phyloP scores from a whole-genome alignment of 2,888 invertebrate genomes.

The Argyra leucocephala region DNA sequence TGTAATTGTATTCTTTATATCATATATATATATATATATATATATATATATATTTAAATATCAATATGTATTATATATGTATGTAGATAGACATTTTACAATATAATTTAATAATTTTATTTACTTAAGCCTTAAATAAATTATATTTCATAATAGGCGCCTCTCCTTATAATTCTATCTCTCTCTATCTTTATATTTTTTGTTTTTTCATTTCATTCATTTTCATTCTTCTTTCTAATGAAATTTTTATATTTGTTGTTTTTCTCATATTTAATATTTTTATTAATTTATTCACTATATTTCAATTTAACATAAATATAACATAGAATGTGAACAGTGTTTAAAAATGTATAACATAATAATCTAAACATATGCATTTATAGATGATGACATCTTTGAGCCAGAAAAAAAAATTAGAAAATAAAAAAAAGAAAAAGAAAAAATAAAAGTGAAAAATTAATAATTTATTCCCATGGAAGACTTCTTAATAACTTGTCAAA shows the following conservation, averaged over 20 bases:
- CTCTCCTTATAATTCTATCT: not conserved
- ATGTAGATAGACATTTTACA: too few species aligned
- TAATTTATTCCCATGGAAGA: not conserved
- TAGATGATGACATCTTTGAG: not conserved
- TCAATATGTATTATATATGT: too few species aligned
- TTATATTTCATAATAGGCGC: not conserved
- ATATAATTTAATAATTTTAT: slow-evolving; percentile 3
- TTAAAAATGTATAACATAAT: too few species aligned
- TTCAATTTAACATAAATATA: not conserved
- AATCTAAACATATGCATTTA: too few species aligned
- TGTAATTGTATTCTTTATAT: too few species aligned
- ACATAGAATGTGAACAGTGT: not conserved
- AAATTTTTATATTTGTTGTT: not conserved
- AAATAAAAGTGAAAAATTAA: not conserved
- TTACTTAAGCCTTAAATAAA: not conserved
- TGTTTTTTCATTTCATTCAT: not conserved
- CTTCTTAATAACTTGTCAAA: slow-evolving; percentile 4
- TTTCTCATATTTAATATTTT: not conserved
- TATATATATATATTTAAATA: too few species aligned
- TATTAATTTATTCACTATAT: not conserved
- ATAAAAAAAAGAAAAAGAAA: not conserved
- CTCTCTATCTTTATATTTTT: not conserved
- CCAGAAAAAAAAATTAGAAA: not conserved
- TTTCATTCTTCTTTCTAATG: not conserved
- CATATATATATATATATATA: not conserved